These are phyloP conservation scores for Stigmatopora argus DNA, from an alignment of 2,113 vertebrate genomes.

Conservation along the genomic window DNA sequence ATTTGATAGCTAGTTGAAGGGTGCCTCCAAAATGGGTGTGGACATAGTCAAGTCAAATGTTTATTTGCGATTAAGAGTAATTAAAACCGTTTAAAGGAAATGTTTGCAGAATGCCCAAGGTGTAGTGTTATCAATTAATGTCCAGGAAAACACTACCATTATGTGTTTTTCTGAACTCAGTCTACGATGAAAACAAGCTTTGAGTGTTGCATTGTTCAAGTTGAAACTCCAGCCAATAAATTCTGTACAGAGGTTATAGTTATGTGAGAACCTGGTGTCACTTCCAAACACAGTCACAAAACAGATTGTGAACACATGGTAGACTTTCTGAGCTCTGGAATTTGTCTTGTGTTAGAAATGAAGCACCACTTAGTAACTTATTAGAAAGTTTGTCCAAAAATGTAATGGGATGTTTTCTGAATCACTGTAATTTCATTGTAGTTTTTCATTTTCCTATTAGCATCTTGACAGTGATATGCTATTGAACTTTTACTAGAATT, in stretches of 20 bases:
- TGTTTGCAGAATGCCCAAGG: conserved; percentile 29
- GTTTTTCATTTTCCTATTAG: conserved; percentile 10
- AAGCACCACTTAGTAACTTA: conserved; percentile 23
- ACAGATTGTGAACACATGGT: conserved; percentile 58
- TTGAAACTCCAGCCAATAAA: not conserved
- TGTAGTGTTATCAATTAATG: conserved; percentile 17
- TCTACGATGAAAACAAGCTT: not conserved
- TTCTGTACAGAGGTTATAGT: conserved; percentile 16
- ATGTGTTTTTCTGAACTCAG: conserved; percentile 4
- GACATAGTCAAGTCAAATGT: conserved; percentile 40
- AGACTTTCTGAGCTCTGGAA: conserved; percentile 29
- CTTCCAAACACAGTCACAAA: conserved; percentile 28
- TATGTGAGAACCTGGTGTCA: conserved; percentile 40
- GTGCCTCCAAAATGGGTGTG: conserved; percentile 15
- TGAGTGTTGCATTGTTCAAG: conserved; percentile 10
- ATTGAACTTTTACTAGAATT: conserved; percentile 26
- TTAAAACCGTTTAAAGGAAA: conserved; percentile 31
- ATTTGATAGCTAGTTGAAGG: conserved; percentile 12
- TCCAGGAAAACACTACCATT: not conserved
- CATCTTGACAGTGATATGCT: conserved; percentile 26
- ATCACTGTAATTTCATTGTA: conserved; percentile 30
- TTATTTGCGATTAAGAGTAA: conserved; percentile 43
- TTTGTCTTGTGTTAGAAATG: conserved; percentile 27
- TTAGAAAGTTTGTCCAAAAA: conserved; percentile 30
- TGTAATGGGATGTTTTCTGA: conserved; percentile 24